Evolutionary conservation across 2,888 invertebrate genomes (phyloP).

Genomic region (Eubasilissa splendida): DNA sequence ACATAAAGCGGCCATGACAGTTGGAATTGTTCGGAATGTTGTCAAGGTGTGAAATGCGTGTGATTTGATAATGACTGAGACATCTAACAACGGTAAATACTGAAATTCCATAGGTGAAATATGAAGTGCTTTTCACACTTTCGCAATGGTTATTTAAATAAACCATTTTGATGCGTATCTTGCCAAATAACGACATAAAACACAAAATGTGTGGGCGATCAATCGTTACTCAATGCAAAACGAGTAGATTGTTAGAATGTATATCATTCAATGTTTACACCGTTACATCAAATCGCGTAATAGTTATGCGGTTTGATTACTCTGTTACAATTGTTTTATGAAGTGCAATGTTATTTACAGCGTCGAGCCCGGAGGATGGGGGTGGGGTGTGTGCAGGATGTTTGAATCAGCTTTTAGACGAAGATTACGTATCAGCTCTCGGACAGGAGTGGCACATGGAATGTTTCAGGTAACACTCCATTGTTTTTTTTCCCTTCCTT

Average conservation of each 20-base stretch:
- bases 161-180: neutral
- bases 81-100: slow-evolving; percentile 47
- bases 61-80: slow-evolving; percentile 53
- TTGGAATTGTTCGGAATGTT: slow-evolving; percentile 41
- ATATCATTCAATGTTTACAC: slow-evolving; percentile 11
- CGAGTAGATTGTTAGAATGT: slow-evolving; percentile 30
- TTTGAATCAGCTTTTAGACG: slow-evolving; percentile 81
- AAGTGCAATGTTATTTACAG: slow-evolving; percentile 26
- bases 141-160: neutral
- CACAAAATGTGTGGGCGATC: slow-evolving; percentile 56
- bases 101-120: slow-evolving; percentile 5
- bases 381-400: slow-evolving; percentile 78
- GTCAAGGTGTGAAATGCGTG: slow-evolving; percentile 53
- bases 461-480: slow-evolving; percentile 80
- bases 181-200: slow-evolving; percentile 1
- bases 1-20: slow-evolving; percentile 57
- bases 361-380: slow-evolving; percentile 45
- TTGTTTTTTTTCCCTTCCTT: neutral
- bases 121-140: neutral
- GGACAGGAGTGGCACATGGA: slow-evolving; percentile 92
- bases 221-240: slow-evolving; percentile 53
- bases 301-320: slow-evolving; percentile 3
- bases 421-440: slow-evolving; percentile 86
- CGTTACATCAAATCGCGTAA: neutral
- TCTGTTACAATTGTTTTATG: slow-evolving; percentile 22